Base-by-base conservation (phyloP, 2,888 invertebrate genomes). In the Thymelicus sylvestris region DNA sequence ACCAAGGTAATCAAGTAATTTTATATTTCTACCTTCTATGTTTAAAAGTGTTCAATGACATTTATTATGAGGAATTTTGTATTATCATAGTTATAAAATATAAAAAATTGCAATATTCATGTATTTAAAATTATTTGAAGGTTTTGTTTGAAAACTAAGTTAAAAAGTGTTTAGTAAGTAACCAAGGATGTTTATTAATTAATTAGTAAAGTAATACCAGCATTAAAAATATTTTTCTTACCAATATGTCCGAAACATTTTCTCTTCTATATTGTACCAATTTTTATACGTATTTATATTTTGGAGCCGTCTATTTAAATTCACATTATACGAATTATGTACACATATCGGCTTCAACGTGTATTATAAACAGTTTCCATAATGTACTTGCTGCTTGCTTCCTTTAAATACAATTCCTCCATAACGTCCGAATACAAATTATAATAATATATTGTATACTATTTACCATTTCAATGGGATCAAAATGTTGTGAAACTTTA, bases 401-500 rank as follows among this genome's bases (percentile, higher is more conserved):
- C 8, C 52, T 19, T 19, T 19, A 12, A 52, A 52, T 8, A 52
- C 52, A 6, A 52, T 52, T 2, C 52, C 0, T 52, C 19, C 6
- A 12, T 8, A 19, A 52, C 8, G 8, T 52, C 15, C 19, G 52
- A 57, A 31, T 38, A 13, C 12, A 4, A 31, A 57, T 57, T 38
- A 31, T 38, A 31, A 13, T 12, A 24, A 31, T 41, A 12, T 44
- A 12, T 44, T 44, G 44, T 44, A 12, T 12, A 10, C 12, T 44
- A 44, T 44, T 44, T 12, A 44, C 12, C 4, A 10, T 44, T 44
- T 44, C 8, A 12, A 10, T 31, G 57, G 13, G 57, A 31, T 57
- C 31, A 31, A 57, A 57, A 31, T 57, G 57, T 39, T 59, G 7
- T 59, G 59, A 59, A 59, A 39, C 59, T 38, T 59, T 59, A 31